Base-by-base conservation (phyloP, 2,797 vertebrate species). In the Neomorphus geoffroyi region DNA sequence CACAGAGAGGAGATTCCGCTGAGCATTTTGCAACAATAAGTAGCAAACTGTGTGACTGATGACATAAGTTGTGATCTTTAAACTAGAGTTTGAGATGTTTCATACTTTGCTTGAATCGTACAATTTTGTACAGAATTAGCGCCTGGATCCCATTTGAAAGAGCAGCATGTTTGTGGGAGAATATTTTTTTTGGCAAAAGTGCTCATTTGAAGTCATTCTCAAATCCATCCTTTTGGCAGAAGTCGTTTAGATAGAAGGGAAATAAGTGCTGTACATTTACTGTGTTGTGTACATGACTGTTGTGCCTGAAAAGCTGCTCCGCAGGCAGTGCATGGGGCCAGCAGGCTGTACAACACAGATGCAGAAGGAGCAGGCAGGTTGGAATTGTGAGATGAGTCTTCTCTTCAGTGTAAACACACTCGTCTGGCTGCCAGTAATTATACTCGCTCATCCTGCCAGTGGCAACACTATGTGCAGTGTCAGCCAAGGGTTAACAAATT, bases 401-500 rank as follows among this genome's bases (percentile, higher is more conserved):
- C 48, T 75, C 41, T 8, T 48, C 53, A 19, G 41, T 19, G 60
- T 51, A 77, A 53, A 64, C 78, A 17, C 1, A 8, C 80, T 85
- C 57, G 39, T 19, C 65, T 82, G 78, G 41, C 86, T 91, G 65
- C 58, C 13, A 6, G 15, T 51, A 69, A 78, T 80, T 77, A 35
- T 61, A 27, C 48, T 74, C 73, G 48, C 84, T 87, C 57, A 50
- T 87, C 45, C 88, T 87, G 74, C 64, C 80, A 9, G 46, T 1
- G 10, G 61, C 74, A 92, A 13, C 81, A 56, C 23, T 17, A 6
- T 11, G 64, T 5, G 53, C 33, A n/a, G 60, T 35, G 74, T 83
- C 61, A 93, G 91, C 81, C 71, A 56, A 78, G 50, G 83, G 81
- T 74, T 86, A 92, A 89, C 53, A 74, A 80, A 78, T 32, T 69